A percentile compares a stretch with the other conserved stretches of the same genome.
phyloP scores from a whole-genome alignment of 2,888 invertebrate genomes.

The Xanthorhoe designata region DNA sequence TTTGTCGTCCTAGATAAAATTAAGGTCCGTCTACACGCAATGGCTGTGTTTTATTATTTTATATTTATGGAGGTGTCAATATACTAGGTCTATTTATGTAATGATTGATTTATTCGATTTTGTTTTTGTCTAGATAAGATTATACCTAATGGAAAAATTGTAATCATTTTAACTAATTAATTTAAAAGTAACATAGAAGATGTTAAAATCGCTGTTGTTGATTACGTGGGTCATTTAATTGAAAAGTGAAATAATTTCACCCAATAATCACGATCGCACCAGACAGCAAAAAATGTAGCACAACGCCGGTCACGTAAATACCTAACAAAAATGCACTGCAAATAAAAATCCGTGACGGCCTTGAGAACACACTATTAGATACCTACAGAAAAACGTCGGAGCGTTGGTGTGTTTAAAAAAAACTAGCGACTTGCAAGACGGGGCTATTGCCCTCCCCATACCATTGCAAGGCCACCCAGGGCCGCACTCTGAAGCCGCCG shows the following conservation, averaged over 20 bases:
- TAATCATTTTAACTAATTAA: too few species aligned
- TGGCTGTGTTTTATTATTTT: slow-evolving; percentile 16
- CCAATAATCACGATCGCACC: slow-evolving; percentile 26
- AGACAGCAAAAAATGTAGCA: slow-evolving; percentile 41
- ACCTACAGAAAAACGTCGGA: slow-evolving; percentile 68
- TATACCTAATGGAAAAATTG: neutral
- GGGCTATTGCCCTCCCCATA: slow-evolving; percentile 85
- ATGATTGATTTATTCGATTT: neutral
- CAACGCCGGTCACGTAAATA: slow-evolving; percentile 50
- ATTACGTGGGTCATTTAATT: neutral
- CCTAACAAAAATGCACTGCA: slow-evolving; percentile 63
- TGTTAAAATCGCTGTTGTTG: neutral
- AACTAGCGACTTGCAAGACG: slow-evolving; percentile 73
- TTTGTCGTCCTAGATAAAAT: slow-evolving; percentile 65
- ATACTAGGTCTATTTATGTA: neutral
- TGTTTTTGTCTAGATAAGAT: neutral
- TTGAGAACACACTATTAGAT: slow-evolving; percentile 66
- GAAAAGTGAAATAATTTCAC: slow-evolving; percentile 3
- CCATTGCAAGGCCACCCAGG: slow-evolving; percentile 86
- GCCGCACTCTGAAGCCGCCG: slow-evolving; percentile 71
- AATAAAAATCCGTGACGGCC: slow-evolving; percentile 65
- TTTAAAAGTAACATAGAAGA: too few species aligned
- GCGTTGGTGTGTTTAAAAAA: slow-evolving; percentile 73
- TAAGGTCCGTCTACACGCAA: slow-evolving; percentile 53
- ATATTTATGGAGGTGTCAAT: slow-evolving; percentile 19